Conservation (phyloP, 1,140 invertebrate species). For the Heliconius hewitsoni region DNA sequence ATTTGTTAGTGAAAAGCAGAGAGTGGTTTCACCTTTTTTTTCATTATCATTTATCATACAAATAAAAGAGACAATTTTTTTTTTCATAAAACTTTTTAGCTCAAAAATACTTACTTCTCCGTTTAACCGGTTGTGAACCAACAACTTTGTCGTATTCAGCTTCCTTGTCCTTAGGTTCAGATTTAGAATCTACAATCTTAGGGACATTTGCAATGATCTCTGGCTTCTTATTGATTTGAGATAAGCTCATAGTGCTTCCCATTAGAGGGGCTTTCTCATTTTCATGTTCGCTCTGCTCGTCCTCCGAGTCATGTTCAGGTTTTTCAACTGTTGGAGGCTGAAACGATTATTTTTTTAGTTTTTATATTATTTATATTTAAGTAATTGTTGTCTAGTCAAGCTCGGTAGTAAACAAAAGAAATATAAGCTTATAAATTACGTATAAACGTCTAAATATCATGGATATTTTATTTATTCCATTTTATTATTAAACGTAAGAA, state of each 20-base stretch:
- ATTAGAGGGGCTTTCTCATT: slow-evolving; percentile 77
- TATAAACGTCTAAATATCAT: no score
- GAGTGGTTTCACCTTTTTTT: no score
- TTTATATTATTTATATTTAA: no score
- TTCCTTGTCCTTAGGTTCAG: slow-evolving; percentile 37
- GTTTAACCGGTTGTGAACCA: slow-evolving; percentile 66
- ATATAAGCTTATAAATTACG: no score
- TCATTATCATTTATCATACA: no score
- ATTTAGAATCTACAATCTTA: slow-evolving; percentile 52
- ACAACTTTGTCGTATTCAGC: slow-evolving; percentile 52
- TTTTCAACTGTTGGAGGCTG: slow-evolving; percentile 51
- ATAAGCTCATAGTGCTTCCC: slow-evolving; percentile 64
- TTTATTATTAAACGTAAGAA: no score
- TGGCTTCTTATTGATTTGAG: slow-evolving; percentile 55
- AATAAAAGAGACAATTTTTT: no score
- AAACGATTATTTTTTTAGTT: slow-evolving; percentile 33
- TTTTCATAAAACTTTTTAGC: not conserved
- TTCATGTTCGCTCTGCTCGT: slow-evolving; percentile 65
- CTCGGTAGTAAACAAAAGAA: no score
- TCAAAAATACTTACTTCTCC: slow-evolving; percentile 62
- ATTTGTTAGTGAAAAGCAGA: no score
- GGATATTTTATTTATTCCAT: no score
- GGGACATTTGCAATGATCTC: slow-evolving; percentile 71
- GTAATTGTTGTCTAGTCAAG: no score
- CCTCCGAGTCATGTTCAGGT: slow-evolving; percentile 61